Conservation (phyloP, 2,888 invertebrate species). For the Euproctis similis region DNA sequence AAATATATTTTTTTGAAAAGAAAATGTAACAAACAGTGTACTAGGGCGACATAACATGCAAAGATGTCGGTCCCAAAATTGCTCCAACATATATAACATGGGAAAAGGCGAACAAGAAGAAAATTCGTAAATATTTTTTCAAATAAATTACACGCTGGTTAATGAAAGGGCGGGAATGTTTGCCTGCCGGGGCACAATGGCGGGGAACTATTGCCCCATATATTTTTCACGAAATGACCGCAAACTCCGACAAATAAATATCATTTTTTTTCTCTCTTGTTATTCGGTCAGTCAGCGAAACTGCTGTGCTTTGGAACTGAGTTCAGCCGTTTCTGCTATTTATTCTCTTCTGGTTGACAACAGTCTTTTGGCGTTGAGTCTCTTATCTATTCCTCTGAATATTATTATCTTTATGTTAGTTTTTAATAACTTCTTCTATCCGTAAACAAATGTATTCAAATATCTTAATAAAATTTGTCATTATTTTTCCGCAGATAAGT, state of each 20-base stretch:
- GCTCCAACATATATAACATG: constrained; percentile 18
- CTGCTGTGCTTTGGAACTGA: background rate
- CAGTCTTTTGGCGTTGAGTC: no score
- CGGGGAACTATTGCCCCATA: constrained; percentile 36
- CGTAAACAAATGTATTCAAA: no score
- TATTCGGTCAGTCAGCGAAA: constrained; percentile 20
- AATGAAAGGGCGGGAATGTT: constrained; percentile 38
- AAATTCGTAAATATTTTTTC: constrained; percentile 31
- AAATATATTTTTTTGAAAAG: constrained; percentile 13
- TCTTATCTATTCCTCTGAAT: no score
- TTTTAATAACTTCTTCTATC: no score
- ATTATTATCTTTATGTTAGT: no score
- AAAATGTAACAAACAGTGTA: constrained; percentile 13
- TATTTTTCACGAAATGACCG: constrained; percentile 42
- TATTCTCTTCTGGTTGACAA: no score
- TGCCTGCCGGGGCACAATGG: constrained; percentile 20
- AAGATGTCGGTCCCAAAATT: constrained; percentile 20
- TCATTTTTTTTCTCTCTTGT: constrained; percentile 24
- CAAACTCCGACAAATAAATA: constrained; percentile 44
- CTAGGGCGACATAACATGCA: constrained; percentile 26
- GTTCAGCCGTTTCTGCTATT: no score
- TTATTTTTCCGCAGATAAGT: no score
- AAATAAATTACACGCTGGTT: constrained; percentile 36
- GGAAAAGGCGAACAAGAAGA: constrained; percentile 22
- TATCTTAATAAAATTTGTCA: no score